Evolutionary conservation across 2,113 vertebrate species (phyloP), one percentile per base, ranked within the genome.

Genomic region (Corynorhinus townsendii): DNA sequence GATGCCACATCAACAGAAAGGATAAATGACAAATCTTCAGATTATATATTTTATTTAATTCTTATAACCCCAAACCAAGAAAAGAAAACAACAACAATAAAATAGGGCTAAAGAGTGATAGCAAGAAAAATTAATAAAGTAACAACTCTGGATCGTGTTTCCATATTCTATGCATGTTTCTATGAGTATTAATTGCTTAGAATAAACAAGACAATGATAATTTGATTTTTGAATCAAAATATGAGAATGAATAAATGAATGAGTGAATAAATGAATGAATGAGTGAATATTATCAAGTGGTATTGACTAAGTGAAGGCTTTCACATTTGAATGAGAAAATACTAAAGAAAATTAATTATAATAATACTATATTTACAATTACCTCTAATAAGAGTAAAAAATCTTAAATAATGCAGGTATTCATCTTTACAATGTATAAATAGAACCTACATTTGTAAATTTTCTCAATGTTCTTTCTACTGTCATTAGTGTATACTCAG

Each of bases 1-100:
- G 4, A 35, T 66, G 71, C 40, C 9, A 45, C 1, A 45, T 40
- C 9, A 45, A 77, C 3, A 47, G 47, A 52, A 26, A 84, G 56
- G 35, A 77, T 68, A 93, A 84, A 45, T 22, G 15, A 90, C 15
- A 62, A 49, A 82, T 54, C 33, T 52, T 86, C 62, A 82, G 11
- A 56, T 49, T 82, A 47, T 30, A 43, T 7, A 43, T 54, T 83
- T 80, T 89, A 91, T 72, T 90, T 92, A 84, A 93, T 71, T 64
- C 66, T 52, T 93, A 26, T 28, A 56, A 83, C 8, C 26, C 38
- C 2, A 89, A 84, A 84, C 71, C 38, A 88, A 92, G 19, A 66
- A 96, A 88, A 71, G 89, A 90, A 43, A 49, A 79, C 82, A 92
- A 35, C 19, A 87, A 38, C 1, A 75, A 87, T 75, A 83, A 95